Conservation (phyloP, 2,797 vertebrate species). For the Glossophaga mutica region DNA sequence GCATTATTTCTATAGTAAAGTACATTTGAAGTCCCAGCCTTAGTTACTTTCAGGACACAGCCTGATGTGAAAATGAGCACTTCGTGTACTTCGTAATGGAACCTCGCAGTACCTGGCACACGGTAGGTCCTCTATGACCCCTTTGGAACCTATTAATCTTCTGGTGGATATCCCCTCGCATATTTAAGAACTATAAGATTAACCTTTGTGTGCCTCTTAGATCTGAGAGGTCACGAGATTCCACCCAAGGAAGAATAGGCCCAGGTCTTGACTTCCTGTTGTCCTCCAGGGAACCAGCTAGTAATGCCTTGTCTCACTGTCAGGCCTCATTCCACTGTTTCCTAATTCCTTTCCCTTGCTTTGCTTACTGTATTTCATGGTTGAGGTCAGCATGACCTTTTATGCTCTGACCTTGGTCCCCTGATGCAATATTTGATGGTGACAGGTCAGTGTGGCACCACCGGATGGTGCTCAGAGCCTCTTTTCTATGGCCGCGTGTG, state of each 20-base stretch:
- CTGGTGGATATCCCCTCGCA: background rate
- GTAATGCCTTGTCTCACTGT: background rate
- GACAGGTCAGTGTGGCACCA: background rate
- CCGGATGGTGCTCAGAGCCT: background rate
- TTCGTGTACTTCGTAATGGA: background rate
- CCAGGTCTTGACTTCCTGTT: background rate
- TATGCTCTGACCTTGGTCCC: background rate
- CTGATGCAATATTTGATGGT: background rate
- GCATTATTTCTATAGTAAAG: background rate
- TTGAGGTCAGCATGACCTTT: background rate
- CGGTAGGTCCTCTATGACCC: background rate
- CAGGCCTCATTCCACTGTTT: background rate
- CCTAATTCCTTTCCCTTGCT: background rate
- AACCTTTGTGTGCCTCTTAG: background rate
- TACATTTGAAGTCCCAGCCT: background rate
- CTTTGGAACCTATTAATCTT: background rate
- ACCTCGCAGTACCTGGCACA: fast-evolving
- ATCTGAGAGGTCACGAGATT: background rate
- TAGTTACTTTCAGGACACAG: background rate
- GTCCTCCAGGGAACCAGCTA: background rate
- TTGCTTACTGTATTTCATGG: background rate
- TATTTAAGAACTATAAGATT: background rate
- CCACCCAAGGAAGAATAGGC: background rate
- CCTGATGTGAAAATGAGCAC: background rate
- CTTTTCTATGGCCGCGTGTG: background rate